Percentiles rank a stretch among this genome's conserved stretches.
phyloP scores from a whole-genome alignment of 2,888 invertebrate species.

The Caenorhabditis sp. region DNA sequence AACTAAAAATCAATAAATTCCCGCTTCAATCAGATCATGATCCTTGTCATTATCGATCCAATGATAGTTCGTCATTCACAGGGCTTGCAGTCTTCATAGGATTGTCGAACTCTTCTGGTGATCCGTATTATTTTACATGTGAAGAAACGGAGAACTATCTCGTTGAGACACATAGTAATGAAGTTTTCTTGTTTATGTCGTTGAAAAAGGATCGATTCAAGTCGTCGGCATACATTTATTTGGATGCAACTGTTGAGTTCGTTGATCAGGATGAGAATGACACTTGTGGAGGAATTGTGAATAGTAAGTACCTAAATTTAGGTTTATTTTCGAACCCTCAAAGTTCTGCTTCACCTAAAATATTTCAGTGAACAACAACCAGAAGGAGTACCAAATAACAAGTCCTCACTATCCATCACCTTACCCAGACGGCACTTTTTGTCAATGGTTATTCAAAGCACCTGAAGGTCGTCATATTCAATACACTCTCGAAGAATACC shows the following conservation, averaged over 20 bases:
- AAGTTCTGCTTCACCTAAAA: not conserved
- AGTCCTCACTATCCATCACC: conserved; percentile 42
- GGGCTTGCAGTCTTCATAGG: conserved; percentile 53
- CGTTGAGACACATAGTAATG: conserved; percentile 50
- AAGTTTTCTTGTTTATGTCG: conserved; percentile 49
- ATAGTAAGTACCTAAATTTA: conserved; percentile 14
- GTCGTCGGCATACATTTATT: not conserved
- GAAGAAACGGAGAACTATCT: conserved; percentile 3
- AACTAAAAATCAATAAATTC: conserved; percentile 35
- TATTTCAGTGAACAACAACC: conserved; percentile 27
- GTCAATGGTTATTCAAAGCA: conserved; percentile 59
- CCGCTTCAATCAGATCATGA: conserved; percentile 18
- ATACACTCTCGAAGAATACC: conserved; percentile 46
- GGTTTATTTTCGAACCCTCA: too few species aligned
- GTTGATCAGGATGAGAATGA: not conserved
- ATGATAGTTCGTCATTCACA: conserved; percentile 20
- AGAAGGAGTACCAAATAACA: conserved; percentile 12
- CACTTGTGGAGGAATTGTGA: conserved; percentile 34
- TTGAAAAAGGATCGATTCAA: conserved; percentile 10
- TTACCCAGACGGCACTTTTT: conserved; percentile 48
- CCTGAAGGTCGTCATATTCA: conserved; percentile 54
- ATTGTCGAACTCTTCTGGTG: conserved; percentile 38
- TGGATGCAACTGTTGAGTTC: not conserved
- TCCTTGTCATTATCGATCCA: conserved; percentile 11
- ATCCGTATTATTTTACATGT: conserved; percentile 46